Base-by-base conservation (phyloP, 1,140 invertebrate genomes). In the Pogonomyrmex californicus region DNA sequence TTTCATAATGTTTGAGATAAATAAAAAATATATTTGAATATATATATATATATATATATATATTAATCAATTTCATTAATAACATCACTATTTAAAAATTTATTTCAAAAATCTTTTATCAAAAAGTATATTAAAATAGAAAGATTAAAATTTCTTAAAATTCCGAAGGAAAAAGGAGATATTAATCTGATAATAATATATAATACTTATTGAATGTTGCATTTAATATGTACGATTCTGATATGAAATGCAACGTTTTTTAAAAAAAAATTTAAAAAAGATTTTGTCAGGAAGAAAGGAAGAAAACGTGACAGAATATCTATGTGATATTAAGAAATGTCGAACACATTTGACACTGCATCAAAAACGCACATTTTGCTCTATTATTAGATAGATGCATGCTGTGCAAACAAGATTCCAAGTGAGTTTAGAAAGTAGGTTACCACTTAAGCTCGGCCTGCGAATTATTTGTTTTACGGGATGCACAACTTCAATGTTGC, bases 321-420 rank as follows among this genome's bases (percentile, higher is more conserved):
- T 30, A 56, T 9, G 12, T 1, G 17, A 58, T 71, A 58, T 47
- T 58, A 60, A 78, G 36, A 75, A 5, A 38, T 4, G 38, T 83
- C 54, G 33, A 62, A 62, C 38, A 41, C n/a, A 75, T 73, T 73
- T 47, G 9, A 82, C n/a, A 17, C 33, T 0, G 23, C n/a, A 30
- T 62, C 41, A 41, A 83, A 73, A 83, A 83, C 79, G 68, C 79
- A 75, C 41, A 68, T 60, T 75, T 73, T 17, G 38, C 23, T 30
- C 41, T 65, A 85, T 91, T 49, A 54, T 49, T 87, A 88, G 71
- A 86, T 86, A 77, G 60, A 71, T 86, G 85, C 91, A 92, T 91
- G 91, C 91, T 91, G 86, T 92, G 91, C 92, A 82, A 89, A 75
- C 87, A 88, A 92, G 71, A 86, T 71, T 91, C 79, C 77, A 88